Percentiles rank a stretch among this genome's conserved stretches.
Conservation (phyloP, 1,140 invertebrate species). For the Panulirus ornatus region DNA sequence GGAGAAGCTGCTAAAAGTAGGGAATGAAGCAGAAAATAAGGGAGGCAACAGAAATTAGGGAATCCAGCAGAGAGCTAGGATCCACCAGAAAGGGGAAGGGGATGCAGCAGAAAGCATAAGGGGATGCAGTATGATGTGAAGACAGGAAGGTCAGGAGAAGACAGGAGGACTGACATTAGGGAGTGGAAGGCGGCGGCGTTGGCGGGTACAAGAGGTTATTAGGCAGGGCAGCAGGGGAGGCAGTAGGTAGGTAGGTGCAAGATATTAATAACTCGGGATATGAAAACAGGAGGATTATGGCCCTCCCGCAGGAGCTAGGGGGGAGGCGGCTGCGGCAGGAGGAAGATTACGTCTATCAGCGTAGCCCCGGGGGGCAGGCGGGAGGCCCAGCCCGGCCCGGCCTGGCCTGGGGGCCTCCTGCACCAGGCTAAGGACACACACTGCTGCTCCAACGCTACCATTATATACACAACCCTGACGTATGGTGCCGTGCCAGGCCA, state of each 20-base stretch:
- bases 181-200: neutral
- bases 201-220: too few relatives aligned
- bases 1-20: neutral
- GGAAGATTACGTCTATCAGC: neutral
- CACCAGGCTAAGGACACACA: too few relatives aligned
- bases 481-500: too few relatives aligned
- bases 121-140: too few relatives aligned
- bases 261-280: conserved; percentile 57
- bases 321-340: neutral
- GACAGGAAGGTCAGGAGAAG: neutral
- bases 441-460: too few relatives aligned
- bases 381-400: too few relatives aligned
- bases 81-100: too few relatives aligned
- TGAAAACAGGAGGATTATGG: conserved; percentile 53
- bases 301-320: conserved; percentile 3
- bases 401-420: too few relatives aligned
- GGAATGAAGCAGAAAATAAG: too few relatives aligned
- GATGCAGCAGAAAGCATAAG: neutral
- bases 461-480: too few relatives aligned
- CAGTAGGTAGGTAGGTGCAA: neutral
- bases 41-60: neutral
- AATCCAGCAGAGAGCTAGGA: too few relatives aligned
- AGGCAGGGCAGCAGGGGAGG: neutral
- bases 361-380: too few relatives aligned
- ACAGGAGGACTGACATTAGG: neutral